Base-by-base conservation (phyloP, 2,797 vertebrate species). In the Myotis planiceps region DNA sequence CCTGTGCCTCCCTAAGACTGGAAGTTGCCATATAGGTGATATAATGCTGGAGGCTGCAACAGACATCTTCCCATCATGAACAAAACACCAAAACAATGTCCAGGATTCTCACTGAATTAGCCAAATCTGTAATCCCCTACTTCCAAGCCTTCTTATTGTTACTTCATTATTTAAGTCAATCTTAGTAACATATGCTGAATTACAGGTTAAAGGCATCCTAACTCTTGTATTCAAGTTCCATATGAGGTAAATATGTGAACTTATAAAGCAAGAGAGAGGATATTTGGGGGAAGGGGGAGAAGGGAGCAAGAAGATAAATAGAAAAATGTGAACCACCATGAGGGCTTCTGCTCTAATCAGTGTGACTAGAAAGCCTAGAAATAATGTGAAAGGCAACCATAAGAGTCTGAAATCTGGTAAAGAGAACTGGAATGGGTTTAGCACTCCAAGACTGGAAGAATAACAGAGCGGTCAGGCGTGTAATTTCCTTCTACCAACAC, bases 391-490 rank as follows among this genome's bases (percentile, higher is more conserved):
- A 49, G 27, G 9, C 3, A 49, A 69, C 13, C 34, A 10, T 15
- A 68, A 25, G 74, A 69, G 4, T 39, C 34, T 29, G 32, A 53
- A 80, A n/a, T 32, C 47, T 68, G 37, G 3, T 34, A 60, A 74
- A 15, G 27, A 91, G 42, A 80, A 49, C 6, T 60, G 3, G 15
- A 27, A 14, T 29, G 79, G 25, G 34, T 16, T 79, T 91, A 9
- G 19, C 32, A 84, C 6, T 32, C 4, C 15, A 75, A 21, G 32
- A 53, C 7, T 1, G 10, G 18, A 91, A 45, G 18, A 39, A 68
- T 2, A 76, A 5, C 27, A 65, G 1, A 34, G 34, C 0, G 0
- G 25, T 42, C 1, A 34, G 47, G 23, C 0, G 0, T 68, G 6
- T 85, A 29, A 68, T 51, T 45, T 75, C 27, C 19, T 10, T 6